Evolutionary conservation across 2,797 vertebrate genomes (phyloP), one percentile per base, ranked within the genome.

Genomic region (Prionace glauca): DNA sequence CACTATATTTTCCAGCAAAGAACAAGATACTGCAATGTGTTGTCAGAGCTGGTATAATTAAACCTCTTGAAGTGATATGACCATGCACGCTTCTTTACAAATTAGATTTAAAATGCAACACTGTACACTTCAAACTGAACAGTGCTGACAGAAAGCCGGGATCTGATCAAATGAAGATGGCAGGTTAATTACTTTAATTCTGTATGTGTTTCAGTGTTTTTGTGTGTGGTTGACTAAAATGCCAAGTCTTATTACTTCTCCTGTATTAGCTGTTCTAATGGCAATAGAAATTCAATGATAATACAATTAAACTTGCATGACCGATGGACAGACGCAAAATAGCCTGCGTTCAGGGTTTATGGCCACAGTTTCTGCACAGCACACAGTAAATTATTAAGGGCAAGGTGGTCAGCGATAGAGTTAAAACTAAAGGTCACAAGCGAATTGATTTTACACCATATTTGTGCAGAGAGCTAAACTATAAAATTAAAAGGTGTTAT

Each of bases 181-280:
- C 93, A 95, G 93, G 71, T 95, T 95, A 95, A 95, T 95, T 95
- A 95, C 93, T 95, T 95, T 95, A 95, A 95, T 95, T 95, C 93
- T 95, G 93, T 74, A 92, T 92, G 93, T 95, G 93, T 95, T 95
- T 95, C 93, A 72, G 71, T 95, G 93, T 95, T 74, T 95, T 95
- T 95, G 71, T 95, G 71, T 95, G 71, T 95, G 93, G 93, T 95
- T 95, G 93, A 95, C 93, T 95, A 69, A 95, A 95, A 77, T 95
- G 93, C 72, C 93, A 95, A 95, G 71, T 77, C 93, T 95, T 77
- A 95, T 95, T 95, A 95, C 93, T 95, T 74, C 93, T 77, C 93
- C 93, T 95, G 71, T 71, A 95, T 77, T 77, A 72, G 93, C 93
- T 95, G 45, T 26, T 95, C 74, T 95, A 95, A 95, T 95, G 93